These are phyloP conservation scores for Cynopterus sphinx DNA, from an alignment of 2,797 vertebrate species.

Conservation along the genomic window DNA sequence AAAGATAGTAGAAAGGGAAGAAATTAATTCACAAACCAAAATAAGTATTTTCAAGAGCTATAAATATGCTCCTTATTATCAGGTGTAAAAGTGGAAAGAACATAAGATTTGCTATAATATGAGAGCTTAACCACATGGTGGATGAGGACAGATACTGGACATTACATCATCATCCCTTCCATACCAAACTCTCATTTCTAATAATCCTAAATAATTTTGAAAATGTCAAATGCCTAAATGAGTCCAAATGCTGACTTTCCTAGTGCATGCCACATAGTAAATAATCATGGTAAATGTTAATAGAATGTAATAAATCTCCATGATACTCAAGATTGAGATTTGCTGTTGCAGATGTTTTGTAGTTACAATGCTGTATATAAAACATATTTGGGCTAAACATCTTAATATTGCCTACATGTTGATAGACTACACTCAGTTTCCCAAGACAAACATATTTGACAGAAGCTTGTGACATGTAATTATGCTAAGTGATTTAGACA, in stretches of 20 bases:
- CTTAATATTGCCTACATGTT: not conserved
- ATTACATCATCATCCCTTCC: not conserved
- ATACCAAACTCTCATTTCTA: conserved; percentile 12
- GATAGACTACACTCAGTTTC: not conserved
- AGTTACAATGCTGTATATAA: not conserved
- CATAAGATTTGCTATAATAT: not conserved
- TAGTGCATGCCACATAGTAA: not conserved
- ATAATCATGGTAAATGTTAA: not conserved
- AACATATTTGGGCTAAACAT: not conserved
- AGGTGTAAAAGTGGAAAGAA: not conserved
- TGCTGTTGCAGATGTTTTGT: not conserved
- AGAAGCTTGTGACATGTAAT: not conserved
- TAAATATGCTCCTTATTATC: not conserved
- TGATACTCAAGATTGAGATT: not conserved
- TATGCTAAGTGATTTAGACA: not conserved
- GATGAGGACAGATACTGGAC: not conserved
- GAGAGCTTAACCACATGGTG: not conserved
- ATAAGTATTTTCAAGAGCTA: not conserved
- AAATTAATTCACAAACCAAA: not conserved
- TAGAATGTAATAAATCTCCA: not conserved
- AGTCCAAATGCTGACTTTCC: not conserved
- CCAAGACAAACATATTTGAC: not conserved
- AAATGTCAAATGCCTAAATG: not conserved
- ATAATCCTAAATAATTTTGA: not conserved
- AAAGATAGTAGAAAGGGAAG: not conserved